Conservation (phyloP, 2,113 vertebrate species). For the Pelvicachromis taeniatus region DNA sequence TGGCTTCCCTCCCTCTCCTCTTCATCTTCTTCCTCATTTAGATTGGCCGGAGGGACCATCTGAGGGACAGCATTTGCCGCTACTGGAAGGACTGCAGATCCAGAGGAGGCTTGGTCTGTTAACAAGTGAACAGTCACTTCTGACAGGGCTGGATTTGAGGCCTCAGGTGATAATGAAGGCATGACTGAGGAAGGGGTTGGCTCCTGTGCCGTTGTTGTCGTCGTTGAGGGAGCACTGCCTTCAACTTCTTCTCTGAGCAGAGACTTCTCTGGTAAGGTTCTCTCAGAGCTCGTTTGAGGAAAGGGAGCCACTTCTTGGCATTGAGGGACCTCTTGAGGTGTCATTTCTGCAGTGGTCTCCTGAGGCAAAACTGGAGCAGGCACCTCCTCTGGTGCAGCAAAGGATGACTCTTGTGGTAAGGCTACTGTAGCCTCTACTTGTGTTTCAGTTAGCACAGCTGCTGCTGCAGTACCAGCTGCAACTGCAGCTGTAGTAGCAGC, state of each 20-base stretch:
- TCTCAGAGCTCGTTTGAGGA: not conserved
- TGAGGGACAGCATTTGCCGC: not conserved
- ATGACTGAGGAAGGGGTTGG: not conserved
- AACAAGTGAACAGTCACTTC: constrained; percentile 26
- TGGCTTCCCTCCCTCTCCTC: constrained; percentile 73
- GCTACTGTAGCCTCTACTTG: not conserved
- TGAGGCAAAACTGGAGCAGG: not conserved
- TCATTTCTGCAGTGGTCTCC: not conserved
- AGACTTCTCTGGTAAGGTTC: not conserved
- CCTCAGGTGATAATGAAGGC: not conserved
- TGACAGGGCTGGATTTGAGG: not conserved
- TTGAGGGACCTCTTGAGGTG: not conserved
- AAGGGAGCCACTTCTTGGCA: not conserved
- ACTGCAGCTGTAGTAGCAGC: not conserved
- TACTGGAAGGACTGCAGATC: not conserved
- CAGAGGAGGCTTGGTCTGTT: not conserved
- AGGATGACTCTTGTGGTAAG: not conserved
- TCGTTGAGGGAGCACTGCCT: not conserved
- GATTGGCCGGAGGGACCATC: not conserved
- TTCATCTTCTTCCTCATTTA: constrained; percentile 69
- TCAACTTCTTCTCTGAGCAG: not conserved
- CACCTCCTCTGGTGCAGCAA: not conserved
- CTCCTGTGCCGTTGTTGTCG: not conserved
- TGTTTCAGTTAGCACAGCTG: not conserved
- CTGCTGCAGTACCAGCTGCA: not conserved